These are phyloP conservation scores for Dromococcyx pavoninus DNA, from an alignment of 2,797 vertebrate genomes.

Conservation along the genomic window DNA sequence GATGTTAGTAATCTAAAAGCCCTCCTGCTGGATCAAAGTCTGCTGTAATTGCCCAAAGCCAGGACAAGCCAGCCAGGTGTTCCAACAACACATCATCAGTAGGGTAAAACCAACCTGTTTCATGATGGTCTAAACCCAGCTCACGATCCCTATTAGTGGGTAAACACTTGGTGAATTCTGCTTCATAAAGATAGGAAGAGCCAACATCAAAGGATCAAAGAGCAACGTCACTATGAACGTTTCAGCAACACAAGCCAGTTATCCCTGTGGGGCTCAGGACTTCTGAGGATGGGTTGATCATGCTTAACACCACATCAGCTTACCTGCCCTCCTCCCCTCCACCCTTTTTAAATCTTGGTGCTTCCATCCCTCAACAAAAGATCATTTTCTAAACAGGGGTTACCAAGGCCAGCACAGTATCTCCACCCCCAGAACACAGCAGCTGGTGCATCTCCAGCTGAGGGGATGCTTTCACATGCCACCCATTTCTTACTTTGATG, in stretches of 20 bases:
- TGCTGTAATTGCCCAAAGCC: background rate
- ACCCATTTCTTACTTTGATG: constrained; percentile 83
- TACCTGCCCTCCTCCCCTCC: background rate
- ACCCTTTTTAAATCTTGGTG: background rate
- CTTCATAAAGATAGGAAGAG: no score
- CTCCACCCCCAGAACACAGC: background rate
- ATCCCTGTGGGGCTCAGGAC: background rate
- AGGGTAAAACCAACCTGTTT: no score
- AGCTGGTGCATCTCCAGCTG: no score
- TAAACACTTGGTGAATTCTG: no score
- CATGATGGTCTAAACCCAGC: no score
- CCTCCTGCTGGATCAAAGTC: background rate
- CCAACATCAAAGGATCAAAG: no score
- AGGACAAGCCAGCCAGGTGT: background rate
- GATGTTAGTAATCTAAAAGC: background rate
- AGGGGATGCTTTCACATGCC: background rate
- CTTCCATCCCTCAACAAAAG: background rate
- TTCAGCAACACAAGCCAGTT: no score
- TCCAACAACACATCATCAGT: no score
- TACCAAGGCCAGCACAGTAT: background rate
- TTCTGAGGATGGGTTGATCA: background rate
- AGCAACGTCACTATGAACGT: no score
- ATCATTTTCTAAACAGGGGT: background rate
- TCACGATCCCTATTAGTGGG: no score
- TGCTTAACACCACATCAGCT: background rate